Evolutionary conservation across 2,113 vertebrate genomes (phyloP).

Genomic region (Myiopsitta monachus): DNA sequence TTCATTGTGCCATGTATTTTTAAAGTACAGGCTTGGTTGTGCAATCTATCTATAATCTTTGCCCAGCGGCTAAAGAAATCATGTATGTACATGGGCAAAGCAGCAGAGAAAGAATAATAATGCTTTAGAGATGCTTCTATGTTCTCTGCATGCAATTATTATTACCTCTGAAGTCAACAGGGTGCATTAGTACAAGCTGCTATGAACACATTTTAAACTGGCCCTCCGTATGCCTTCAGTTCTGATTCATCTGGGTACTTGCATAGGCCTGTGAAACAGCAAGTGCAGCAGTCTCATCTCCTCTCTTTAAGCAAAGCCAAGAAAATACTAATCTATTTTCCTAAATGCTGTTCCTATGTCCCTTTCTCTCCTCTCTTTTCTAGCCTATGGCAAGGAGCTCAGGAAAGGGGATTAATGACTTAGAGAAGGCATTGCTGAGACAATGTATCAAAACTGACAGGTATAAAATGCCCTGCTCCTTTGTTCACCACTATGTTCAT

Average conservation of each 20-base stretch:
- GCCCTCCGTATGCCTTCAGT: not conserved
- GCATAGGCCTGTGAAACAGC: not conserved
- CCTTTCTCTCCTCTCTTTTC: not conserved
- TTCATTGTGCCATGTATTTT: not conserved
- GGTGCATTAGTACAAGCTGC: not conserved
- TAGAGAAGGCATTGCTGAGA: not conserved
- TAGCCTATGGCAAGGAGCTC: not conserved
- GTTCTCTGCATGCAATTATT: not conserved
- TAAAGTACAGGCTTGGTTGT: not conserved
- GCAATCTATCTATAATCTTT: not conserved
- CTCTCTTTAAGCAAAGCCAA: not conserved
- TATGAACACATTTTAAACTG: not conserved
- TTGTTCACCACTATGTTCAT: not conserved
- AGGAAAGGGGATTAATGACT: not conserved
- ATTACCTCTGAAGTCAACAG: not conserved
- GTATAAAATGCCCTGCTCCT: not conserved
- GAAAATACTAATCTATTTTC: not conserved
- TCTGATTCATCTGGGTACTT: not conserved
- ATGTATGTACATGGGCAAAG: not conserved
- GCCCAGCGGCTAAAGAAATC: not conserved
- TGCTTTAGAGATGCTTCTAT: not conserved
- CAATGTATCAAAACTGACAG: not conserved
- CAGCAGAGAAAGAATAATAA: not conserved
- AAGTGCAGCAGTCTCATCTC: not conserved
- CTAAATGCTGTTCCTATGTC: not conserved